Conservation (phyloP, 2,888 invertebrate genomes). For the Drosophila rellima region DNA sequence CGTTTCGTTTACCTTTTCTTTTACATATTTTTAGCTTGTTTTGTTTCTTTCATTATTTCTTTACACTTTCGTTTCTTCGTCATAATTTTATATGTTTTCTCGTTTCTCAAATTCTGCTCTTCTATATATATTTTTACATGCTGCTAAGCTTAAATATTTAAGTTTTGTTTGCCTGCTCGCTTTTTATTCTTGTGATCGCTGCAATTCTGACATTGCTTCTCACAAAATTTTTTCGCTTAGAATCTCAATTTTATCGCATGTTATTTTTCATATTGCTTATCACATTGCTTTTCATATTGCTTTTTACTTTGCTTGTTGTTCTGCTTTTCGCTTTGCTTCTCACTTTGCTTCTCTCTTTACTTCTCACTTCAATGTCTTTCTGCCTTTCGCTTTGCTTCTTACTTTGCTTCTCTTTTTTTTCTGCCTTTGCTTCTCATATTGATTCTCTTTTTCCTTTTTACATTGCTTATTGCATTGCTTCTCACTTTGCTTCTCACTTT, state of each 20-base stretch:
- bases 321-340: background rate
- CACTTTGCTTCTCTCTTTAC: background rate
- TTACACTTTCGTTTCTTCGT: background rate
- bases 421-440: background rate
- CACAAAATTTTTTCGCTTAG: too few relatives aligned
- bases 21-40: background rate
- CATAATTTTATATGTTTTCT: background rate
- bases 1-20: background rate
- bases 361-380: too few relatives aligned
- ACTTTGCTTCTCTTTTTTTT: background rate
- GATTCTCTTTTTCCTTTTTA: background rate
- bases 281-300: background rate
- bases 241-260: too few relatives aligned
- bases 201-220: background rate
- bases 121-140: background rate
- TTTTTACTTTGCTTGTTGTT: background rate
- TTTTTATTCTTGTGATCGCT: background rate
- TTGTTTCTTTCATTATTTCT: background rate
- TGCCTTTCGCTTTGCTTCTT: background rate
- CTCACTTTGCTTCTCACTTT: conserved; percentile 1
- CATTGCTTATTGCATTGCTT: background rate
- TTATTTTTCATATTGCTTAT: background rate
- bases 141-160: background rate
- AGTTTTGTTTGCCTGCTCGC: background rate
- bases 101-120: too few relatives aligned